Percentiles rank a stretch among this genome's conserved stretches.
phyloP scores from a whole-genome alignment of 1,140 invertebrate species.

The Bombus huntii region DNA sequence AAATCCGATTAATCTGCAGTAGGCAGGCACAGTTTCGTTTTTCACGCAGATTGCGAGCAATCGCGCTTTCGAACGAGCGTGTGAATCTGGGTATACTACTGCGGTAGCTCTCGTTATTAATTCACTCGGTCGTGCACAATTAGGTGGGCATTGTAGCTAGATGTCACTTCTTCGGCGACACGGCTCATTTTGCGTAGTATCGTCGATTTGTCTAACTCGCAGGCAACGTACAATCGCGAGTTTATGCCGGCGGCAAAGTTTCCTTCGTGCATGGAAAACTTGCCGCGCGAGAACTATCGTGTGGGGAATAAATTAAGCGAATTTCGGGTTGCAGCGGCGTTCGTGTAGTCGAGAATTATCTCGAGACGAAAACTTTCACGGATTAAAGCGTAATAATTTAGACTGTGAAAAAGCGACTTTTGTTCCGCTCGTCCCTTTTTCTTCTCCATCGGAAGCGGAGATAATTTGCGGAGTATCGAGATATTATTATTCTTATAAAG shows the following conservation, averaged over 20 bases:
- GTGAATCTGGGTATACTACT: neutral
- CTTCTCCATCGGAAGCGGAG: too few species aligned
- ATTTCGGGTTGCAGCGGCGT: neutral
- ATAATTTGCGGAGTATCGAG: neutral
- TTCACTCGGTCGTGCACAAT: neutral
- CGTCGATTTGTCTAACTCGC: neutral
- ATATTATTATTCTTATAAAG: neutral
- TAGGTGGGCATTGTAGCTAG: neutral
- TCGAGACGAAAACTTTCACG: neutral
- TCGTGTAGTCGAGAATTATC: neutral
- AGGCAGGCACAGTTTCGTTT: too few species aligned
- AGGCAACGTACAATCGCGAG: neutral
- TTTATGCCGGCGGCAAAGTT: neutral
- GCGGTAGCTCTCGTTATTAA: constrained; percentile 8
- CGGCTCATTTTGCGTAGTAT: neutral
- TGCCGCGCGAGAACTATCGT: neutral
- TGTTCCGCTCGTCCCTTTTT: neutral
- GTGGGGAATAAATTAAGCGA: neutral
- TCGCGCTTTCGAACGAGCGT: neutral
- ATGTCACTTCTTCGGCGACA: neutral
- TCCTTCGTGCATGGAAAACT: neutral
- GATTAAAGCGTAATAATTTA: neutral
- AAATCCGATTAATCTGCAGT: too few species aligned
- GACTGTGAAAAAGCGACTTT: too few species aligned
- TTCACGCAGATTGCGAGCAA: too few species aligned